Evolutionary conservation across 2,888 invertebrate species (phyloP).

Genomic region (Selenia dentaria): DNA sequence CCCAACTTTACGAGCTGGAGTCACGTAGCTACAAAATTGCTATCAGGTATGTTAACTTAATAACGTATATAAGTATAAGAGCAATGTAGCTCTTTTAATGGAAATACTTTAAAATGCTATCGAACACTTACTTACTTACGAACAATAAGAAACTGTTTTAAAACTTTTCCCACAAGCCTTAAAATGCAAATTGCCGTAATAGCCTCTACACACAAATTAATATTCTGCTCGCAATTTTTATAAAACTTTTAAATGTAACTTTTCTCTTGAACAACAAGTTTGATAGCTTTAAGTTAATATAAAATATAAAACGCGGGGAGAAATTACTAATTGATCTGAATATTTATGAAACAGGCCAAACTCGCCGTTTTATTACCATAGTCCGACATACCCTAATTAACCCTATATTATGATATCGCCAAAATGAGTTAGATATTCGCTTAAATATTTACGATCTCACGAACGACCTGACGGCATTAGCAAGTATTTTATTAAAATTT

Average conservation of each 20-base stretch:
- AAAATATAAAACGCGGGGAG: conserved; percentile 5
- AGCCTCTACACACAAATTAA: conserved; percentile 19
- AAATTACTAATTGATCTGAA: conserved; percentile 20
- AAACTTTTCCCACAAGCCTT: conserved; percentile 15
- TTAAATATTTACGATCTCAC: conserved; percentile 51
- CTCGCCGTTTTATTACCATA: conserved; percentile 19
- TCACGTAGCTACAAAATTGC: conserved; percentile 93
- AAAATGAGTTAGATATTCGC: conserved; percentile 51
- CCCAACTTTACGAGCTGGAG: conserved; percentile 95
- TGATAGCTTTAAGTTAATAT: conserved; percentile 10
- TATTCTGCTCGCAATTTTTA: conserved; percentile 17
- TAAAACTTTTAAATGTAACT: conserved; percentile 14
- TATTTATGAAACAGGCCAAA: conserved; percentile 20
- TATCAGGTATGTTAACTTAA: conserved; percentile 86
- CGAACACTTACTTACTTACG: no score
- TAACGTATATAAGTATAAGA: conserved; percentile 5
- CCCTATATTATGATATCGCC: conserved; percentile 39
- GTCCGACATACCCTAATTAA: conserved; percentile 44
- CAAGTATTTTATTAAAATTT: conserved; percentile 65
- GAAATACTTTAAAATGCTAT: neutral
- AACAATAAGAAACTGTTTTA: conserved; percentile 17
- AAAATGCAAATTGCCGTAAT: conserved; percentile 25
- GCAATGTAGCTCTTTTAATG: neutral
- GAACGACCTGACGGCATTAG: conserved; percentile 46
- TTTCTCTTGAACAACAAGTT: conserved; percentile 10